These are phyloP conservation scores for Pseudomyrmex concolor DNA, from an alignment of 1,140 invertebrate species.

Conservation along the genomic window DNA sequence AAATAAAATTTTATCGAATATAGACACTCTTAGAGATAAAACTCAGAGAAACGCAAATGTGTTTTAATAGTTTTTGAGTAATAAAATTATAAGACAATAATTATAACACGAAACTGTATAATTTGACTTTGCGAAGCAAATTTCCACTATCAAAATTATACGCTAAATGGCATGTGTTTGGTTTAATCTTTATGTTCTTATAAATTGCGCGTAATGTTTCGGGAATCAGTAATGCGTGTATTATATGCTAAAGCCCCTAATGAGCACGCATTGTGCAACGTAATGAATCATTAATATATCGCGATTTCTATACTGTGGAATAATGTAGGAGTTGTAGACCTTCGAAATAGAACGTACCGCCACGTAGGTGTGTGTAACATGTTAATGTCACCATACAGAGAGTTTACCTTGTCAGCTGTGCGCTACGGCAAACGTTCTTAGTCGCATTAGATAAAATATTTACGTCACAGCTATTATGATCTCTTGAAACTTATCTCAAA, in stretches of 20 bases:
- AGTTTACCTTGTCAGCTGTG: slow-evolving; percentile 35
- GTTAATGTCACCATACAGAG: slow-evolving; percentile 8
- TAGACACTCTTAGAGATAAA: too few species aligned
- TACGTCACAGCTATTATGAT: neutral
- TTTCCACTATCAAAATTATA: too few species aligned
- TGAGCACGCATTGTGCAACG: slow-evolving; percentile 18
- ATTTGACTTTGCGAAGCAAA: too few species aligned
- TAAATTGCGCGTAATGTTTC: neutral
- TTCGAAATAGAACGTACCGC: slow-evolving; percentile 26
- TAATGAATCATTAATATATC: slow-evolving; percentile 43
- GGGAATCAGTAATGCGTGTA: slow-evolving; percentile 1
- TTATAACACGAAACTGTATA: too few species aligned
- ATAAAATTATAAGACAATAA: too few species aligned
- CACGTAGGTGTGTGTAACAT: neutral
- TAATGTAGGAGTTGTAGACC: slow-evolving; percentile 36
- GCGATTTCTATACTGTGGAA: slow-evolving; percentile 25
- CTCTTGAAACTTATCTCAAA: too few species aligned
- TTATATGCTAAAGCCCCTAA: slow-evolving; percentile 19
- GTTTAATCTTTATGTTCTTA: slow-evolving; percentile 5
- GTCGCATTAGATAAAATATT: slow-evolving; percentile 19
- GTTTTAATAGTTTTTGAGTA: too few species aligned
- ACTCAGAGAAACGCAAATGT: too few species aligned
- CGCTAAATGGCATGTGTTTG: neutral
- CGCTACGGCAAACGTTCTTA: neutral
- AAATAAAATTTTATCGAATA: too few species aligned